These are phyloP conservation scores for Cochlearius cochlearius DNA, from an alignment of 2,113 vertebrate species.

Conservation along the genomic window DNA sequence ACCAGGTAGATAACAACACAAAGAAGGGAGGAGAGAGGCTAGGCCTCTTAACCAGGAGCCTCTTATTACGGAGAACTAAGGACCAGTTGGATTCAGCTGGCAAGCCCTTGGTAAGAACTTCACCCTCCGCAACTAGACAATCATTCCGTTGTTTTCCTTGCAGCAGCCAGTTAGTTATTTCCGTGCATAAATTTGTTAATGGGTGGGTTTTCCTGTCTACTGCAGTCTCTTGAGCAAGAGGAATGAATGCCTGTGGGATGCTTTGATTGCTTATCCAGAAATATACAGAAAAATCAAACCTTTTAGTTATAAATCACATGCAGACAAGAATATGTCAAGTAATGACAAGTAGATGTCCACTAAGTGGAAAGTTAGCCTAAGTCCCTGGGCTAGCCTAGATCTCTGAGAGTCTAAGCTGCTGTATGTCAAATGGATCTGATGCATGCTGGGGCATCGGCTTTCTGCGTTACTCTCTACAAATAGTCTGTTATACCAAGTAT, in stretches of 20 bases:
- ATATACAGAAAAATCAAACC: background rate
- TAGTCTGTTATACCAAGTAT: background rate
- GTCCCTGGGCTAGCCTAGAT: background rate
- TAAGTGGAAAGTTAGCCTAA: background rate
- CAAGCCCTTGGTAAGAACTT: conserved; percentile 85
- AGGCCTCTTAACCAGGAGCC: conserved; percentile 86
- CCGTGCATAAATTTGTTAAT: background rate
- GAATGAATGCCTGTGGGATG: background rate
- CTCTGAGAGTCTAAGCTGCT: background rate
- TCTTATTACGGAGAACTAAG: conserved; percentile 90
- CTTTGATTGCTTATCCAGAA: background rate
- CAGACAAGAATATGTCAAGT: background rate
- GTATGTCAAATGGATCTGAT: background rate
- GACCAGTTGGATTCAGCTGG: conserved; percentile 83
- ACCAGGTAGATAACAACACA: conserved; percentile 92
- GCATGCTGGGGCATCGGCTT: background rate
- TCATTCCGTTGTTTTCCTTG: background rate
- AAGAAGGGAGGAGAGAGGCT: conserved; percentile 88
- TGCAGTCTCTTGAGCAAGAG: background rate
- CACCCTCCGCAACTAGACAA: background rate
- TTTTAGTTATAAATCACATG: background rate
- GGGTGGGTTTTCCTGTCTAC: background rate
- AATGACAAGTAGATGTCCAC: background rate
- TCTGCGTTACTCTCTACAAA: background rate
- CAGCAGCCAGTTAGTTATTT: background rate